These are phyloP conservation scores for Thymelicus lineola DNA, from an alignment of 2,888 invertebrate species.

Conservation along the genomic window DNA sequence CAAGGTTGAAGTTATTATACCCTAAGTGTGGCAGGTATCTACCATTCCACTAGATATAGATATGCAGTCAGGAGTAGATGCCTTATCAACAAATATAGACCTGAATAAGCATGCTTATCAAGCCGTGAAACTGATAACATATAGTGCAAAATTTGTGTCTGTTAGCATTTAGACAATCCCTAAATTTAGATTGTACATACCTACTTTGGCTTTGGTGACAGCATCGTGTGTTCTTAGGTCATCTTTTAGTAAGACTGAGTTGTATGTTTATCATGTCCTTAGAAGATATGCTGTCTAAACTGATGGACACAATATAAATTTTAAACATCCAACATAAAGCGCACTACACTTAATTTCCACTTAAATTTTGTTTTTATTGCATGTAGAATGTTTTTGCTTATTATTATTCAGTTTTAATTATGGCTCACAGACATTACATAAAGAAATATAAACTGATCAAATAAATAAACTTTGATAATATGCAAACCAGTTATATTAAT, in stretches of 20 bases:
- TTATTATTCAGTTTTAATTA: no score
- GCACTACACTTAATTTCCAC: no score
- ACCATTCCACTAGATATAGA: slow-evolving; percentile 21
- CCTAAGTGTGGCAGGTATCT: slow-evolving; percentile 32
- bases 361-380: no score
- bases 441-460: no score
- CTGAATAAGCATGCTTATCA: slow-evolving; percentile 74
- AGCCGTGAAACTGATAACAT: slow-evolving; percentile 46
- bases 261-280: background rate
- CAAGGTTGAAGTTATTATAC: slow-evolving; percentile 46
- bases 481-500: no score
- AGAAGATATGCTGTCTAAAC: background rate
- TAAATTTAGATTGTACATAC: slow-evolving; percentile 53
- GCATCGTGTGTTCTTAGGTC: slow-evolving; percentile 24
- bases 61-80: slow-evolving; percentile 44
- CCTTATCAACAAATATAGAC: slow-evolving; percentile 76
- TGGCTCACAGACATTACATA: no score
- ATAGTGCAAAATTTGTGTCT: slow-evolving; percentile 49
- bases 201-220: slow-evolving; percentile 17
- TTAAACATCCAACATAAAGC: background rate
- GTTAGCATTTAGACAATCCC: slow-evolving; percentile 54
- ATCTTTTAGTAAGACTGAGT: background rate
- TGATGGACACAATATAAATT: background rate
- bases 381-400: no score
- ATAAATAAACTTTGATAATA: no score